phyloP scores from a whole-genome alignment of 64 coral and sea anemone species.

The Acropora yongei region DNA sequence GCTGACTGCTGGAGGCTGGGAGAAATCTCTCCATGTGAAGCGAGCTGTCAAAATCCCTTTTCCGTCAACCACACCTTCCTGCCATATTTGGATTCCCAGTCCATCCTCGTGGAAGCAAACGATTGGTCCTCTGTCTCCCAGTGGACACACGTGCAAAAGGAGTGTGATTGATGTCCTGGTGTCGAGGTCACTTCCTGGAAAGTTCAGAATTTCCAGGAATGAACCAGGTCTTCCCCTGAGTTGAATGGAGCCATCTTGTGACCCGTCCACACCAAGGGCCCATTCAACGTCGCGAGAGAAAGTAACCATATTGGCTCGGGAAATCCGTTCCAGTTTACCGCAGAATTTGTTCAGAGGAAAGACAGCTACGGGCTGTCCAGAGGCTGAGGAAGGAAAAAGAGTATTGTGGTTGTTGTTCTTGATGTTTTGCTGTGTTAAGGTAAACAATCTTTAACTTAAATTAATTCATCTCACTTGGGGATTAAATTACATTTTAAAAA shows the following conservation, averaged over 20 bases:
- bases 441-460: no score
- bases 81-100: conserved; percentile 76
- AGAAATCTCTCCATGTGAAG: conserved; percentile 47
- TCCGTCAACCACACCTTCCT: conserved; percentile 45
- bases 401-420: background rate
- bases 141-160: conserved; percentile 53
- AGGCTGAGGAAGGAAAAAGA: background rate
- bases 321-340: conserved; percentile 40
- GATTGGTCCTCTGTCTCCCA: conserved; percentile 63
- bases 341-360: conserved; percentile 53
- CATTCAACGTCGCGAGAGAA: background rate
- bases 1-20: background rate
- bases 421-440: background rate
- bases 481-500: no score
- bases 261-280: conserved; percentile 32
- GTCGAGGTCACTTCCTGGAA: conserved; percentile 37
- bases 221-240: conserved; percentile 46
- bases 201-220: conserved; percentile 65
- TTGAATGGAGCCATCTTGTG: conserved; percentile 9
- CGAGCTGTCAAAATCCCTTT: conserved; percentile 58
- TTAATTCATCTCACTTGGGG: no score
- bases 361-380: conserved; percentile 52
- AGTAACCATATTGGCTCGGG: conserved; percentile 48
- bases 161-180: conserved; percentile 69
- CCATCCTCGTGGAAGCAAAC: conserved; percentile 56